Conservation (phyloP, 1,140 invertebrate genomes). For the Mercenaria mercenaria region DNA sequence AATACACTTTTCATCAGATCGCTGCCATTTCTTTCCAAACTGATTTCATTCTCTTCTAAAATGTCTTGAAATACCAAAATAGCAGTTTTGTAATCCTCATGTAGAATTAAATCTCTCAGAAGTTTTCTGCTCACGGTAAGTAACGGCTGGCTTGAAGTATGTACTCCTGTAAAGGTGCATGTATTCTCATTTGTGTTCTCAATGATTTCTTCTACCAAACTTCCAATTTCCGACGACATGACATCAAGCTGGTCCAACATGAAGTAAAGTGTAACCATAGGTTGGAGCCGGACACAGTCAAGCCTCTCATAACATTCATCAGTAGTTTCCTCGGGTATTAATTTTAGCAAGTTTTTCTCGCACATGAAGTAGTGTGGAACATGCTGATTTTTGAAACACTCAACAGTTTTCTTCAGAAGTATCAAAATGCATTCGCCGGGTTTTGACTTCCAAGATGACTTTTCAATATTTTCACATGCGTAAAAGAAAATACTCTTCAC, state of each 20-base stretch:
- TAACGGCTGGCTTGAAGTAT: background rate
- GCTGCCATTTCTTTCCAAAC: background rate
- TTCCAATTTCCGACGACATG: conserved; percentile 5
- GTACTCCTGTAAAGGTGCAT: background rate
- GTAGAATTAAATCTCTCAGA: background rate
- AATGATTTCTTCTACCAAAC: background rate
- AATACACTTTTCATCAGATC: background rate
- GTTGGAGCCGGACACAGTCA: background rate
- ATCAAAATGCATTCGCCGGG: conserved; percentile 18
- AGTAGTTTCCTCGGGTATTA: background rate
- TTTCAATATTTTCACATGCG: too few species aligned
- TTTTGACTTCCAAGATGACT: too few species aligned
- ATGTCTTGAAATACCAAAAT: conserved; percentile 1
- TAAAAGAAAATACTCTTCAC: conserved; percentile 38
- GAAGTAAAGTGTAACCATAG: background rate
- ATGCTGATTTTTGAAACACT: background rate
- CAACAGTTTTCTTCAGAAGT: background rate
- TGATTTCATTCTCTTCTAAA: background rate
- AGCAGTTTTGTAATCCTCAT: background rate
- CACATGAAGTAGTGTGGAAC: conserved; percentile 38
- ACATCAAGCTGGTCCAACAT: background rate
- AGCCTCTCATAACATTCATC: background rate
- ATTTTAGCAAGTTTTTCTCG: conserved; percentile 2
- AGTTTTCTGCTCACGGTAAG: background rate
- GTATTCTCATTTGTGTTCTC: background rate